phyloP scores from a whole-genome alignment of 2,888 invertebrate species.

The Limnephilus auricula region DNA sequence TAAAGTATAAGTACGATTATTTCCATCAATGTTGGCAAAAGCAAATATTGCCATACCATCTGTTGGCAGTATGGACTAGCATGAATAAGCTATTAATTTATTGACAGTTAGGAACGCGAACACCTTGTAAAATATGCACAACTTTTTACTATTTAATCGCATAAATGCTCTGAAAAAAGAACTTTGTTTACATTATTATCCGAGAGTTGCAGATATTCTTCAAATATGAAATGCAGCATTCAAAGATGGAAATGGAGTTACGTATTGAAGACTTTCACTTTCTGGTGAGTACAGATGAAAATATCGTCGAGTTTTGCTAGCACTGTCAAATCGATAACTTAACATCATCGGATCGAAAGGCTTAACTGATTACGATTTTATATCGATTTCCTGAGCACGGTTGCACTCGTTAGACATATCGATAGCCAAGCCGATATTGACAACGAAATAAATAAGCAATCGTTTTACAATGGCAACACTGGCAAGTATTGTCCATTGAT shows the following conservation, averaged over 20 bases:
- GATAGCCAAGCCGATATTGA: no score
- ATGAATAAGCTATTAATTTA: not conserved
- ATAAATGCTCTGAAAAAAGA: not conserved
- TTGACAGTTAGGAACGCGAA: not conserved
- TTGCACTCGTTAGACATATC: no score
- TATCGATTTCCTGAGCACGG: no score
- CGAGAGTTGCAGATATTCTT: constrained; percentile 2
- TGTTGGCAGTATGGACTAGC: not conserved
- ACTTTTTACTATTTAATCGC: no score
- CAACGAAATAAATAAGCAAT: no score
- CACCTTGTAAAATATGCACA: not conserved
- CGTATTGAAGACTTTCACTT: not conserved
- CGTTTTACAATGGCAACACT: no score
- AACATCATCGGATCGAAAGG: no score
- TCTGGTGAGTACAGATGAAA: not conserved
- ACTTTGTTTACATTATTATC: not conserved
- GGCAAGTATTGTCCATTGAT: no score
- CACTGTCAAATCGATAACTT: no score
- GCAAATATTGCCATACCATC: not conserved
- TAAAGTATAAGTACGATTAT: no score
- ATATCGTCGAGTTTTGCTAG: not conserved
- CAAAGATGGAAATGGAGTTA: not conserved
- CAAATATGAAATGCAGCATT: not conserved
- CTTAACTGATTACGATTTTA: no score
- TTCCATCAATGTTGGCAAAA: no score